Evolutionary conservation across 2,888 invertebrate species (phyloP).

Genomic region (Cephus nigrinus): DNA sequence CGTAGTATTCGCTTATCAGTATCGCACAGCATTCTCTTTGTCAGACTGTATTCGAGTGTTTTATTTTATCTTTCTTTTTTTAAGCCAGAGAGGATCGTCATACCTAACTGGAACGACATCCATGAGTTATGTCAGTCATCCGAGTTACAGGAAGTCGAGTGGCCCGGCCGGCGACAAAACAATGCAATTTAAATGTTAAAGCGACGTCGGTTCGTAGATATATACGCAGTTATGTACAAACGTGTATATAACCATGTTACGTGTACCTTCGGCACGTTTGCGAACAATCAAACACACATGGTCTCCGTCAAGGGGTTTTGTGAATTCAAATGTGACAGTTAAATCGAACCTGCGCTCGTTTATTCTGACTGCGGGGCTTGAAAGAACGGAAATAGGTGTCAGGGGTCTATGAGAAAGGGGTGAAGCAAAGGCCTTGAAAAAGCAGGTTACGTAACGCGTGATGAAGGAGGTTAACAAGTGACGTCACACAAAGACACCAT

Average conservation of each 20-base stretch:
- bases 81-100: background rate
- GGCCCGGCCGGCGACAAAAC: conserved; percentile 49
- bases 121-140: conserved; percentile 29
- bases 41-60: background rate
- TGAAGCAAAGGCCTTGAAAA: conserved; percentile 19
- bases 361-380: conserved; percentile 38
- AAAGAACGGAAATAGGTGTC: conserved; percentile 7
- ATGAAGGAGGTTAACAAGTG: conserved; percentile 23
- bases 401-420: conserved; percentile 25
- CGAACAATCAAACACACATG: background rate
- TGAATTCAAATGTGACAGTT: conserved; percentile 54
- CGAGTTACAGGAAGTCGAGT: conserved; percentile 31
- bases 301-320: conserved; percentile 31
- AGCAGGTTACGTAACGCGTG: conserved; percentile 14
- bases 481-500: conserved; percentile 18
- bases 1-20: background rate
- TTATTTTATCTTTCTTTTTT: background rate
- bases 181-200: conserved; percentile 58
- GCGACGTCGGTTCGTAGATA: background rate
- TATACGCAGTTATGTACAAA: background rate
- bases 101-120: background rate
- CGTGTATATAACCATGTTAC: conserved; percentile 14
- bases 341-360: conserved; percentile 54
- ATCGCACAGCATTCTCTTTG: background rate
- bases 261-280: conserved; percentile 6